Evolutionary conservation across 2,113 vertebrate genomes (phyloP).

Genomic region (Cariama cristata): DNA sequence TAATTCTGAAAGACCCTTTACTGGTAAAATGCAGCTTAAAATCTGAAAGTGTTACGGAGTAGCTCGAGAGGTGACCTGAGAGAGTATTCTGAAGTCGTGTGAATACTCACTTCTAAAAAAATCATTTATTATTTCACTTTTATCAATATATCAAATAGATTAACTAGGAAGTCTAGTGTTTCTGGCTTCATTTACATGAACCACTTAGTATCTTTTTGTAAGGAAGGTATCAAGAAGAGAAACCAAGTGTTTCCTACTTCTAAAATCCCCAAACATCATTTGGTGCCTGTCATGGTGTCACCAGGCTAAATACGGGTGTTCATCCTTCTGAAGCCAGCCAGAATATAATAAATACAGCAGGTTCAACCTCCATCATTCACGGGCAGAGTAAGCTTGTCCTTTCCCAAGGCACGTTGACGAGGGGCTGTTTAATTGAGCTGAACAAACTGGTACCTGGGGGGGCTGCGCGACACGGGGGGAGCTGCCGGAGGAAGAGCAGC

Average conservation of each 20-base stretch:
- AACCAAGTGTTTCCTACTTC: background rate
- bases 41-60: background rate
- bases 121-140: background rate
- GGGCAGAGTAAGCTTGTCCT: background rate
- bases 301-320: background rate
- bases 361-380: background rate
- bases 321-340: background rate
- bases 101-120: background rate
- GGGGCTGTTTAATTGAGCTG: background rate
- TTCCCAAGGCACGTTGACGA: background rate
- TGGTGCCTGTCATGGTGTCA: background rate
- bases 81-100: background rate
- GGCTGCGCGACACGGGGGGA: rapidly evolving
- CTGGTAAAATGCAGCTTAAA: background rate
- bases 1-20: background rate
- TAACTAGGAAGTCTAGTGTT: background rate
- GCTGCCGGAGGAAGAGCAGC: background rate
- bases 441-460: background rate
- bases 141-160: background rate
- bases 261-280: background rate
- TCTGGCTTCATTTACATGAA: background rate
- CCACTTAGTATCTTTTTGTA: background rate
- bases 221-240: background rate
- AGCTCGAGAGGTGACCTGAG: background rate
- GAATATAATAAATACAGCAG: background rate